Conservation (phyloP, 2,797 vertebrate genomes). For the Acanthiza pusilla region DNA sequence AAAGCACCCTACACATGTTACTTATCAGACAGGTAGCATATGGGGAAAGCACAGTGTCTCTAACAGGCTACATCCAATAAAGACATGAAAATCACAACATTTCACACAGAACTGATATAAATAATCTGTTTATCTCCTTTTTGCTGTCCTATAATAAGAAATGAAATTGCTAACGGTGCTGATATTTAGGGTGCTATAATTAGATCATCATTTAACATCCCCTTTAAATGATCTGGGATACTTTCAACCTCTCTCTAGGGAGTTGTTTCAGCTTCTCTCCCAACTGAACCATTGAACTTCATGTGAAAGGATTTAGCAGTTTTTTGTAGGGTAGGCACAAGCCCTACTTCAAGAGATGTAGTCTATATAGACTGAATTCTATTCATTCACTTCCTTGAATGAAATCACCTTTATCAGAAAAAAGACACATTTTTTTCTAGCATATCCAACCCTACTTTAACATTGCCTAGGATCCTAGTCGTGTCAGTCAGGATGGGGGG, state of each 20-base stretch:
- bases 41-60: neutral
- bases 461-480: neutral
- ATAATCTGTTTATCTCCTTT: constrained; percentile 46
- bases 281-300: neutral
- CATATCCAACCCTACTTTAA: neutral
- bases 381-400: neutral
- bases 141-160: constrained; percentile 7
- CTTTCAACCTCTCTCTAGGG: neutral
- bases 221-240: constrained; percentile 18
- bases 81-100: neutral
- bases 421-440: neutral
- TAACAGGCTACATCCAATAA: neutral
- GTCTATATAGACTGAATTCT: neutral
- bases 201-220: constrained; percentile 36
- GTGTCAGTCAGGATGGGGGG: neutral
- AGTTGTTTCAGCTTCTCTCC: neutral
- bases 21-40: neutral
- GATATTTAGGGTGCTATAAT: constrained; percentile 27
- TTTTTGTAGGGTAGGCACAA: neutral
- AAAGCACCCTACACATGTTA: neutral
- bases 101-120: neutral
- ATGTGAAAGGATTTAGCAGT: neutral
- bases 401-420: neutral
- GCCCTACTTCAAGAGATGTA: neutral
- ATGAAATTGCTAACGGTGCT: neutral